phyloP scores from a whole-genome alignment of 2,113 vertebrate species.

The Pteronura brasiliensis region DNA sequence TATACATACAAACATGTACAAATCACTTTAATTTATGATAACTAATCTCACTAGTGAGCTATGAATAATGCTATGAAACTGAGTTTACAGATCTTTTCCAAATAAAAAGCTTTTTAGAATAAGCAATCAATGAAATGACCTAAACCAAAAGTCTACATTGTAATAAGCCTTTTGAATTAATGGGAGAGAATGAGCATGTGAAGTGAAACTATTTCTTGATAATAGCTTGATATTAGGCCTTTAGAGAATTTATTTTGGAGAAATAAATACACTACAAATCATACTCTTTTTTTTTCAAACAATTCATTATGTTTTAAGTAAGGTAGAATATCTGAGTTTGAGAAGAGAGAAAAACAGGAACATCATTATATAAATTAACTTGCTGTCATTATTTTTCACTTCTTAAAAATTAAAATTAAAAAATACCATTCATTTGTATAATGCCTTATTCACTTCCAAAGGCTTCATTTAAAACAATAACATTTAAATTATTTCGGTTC shows the following conservation, averaged over 20 bases:
- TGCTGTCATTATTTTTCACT: not conserved
- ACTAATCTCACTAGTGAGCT: not conserved
- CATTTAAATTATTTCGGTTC: not conserved
- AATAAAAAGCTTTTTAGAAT: not conserved
- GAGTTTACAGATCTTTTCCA: not conserved
- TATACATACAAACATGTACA: not conserved
- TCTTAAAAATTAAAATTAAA: not conserved
- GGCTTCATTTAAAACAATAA: not conserved
- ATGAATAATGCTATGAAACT: not conserved
- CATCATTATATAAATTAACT: not conserved
- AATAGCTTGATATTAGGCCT: not conserved
- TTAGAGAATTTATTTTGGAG: not conserved
- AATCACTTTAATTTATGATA: not conserved
- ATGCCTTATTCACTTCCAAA: not conserved
- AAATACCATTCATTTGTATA: not conserved
- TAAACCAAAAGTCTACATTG: not conserved
- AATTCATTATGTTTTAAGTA: not conserved
- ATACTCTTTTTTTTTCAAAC: not conserved
- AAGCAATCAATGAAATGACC: not conserved
- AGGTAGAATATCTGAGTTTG: not conserved
- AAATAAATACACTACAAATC: not conserved
- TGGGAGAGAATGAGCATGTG: not conserved
- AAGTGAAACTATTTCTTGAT: not conserved
- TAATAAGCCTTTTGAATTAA: not conserved
- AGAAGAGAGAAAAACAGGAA: not conserved